Conservation (phyloP, 2,113 vertebrate genomes). For the Anas platyrhynchos region DNA sequence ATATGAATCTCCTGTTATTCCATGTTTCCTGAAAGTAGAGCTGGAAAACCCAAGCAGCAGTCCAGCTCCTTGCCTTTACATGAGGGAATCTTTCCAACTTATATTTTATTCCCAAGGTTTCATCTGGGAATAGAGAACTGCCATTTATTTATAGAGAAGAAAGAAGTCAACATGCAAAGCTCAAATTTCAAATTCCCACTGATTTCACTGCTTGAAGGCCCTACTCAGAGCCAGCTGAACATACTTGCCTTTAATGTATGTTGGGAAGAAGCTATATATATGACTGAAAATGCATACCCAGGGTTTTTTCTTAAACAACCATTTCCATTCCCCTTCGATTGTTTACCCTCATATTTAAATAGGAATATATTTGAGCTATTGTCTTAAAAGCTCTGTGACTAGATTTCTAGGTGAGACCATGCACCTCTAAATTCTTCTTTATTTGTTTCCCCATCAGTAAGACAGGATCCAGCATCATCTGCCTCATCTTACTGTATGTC, state of each 20-base stretch:
- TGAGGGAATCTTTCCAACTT: not conserved
- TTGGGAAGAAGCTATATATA: not conserved
- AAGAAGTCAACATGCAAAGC: not conserved
- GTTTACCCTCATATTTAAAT: not conserved
- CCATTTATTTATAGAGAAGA: not conserved
- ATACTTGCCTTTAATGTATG: not conserved
- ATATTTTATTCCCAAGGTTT: not conserved
- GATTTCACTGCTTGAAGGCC: not conserved
- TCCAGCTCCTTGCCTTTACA: not conserved
- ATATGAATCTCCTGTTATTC: constrained; percentile 52
- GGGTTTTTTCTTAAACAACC: not conserved
- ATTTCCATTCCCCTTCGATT: not conserved
- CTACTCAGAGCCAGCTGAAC: not conserved
- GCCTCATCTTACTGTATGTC: not conserved
- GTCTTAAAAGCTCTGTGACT: not conserved
- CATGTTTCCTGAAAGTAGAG: constrained; percentile 25
- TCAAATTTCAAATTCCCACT: not conserved
- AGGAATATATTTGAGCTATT: not conserved
- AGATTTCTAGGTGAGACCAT: not conserved
- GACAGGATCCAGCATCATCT: not conserved
- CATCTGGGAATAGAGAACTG: not conserved
- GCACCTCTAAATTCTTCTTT: not conserved
- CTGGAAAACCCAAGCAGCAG: not conserved
- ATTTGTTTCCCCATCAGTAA: not conserved
- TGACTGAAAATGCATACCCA: not conserved